phyloP scores from a whole-genome alignment of 2,888 invertebrate species.

The Limenitis camilla region DNA sequence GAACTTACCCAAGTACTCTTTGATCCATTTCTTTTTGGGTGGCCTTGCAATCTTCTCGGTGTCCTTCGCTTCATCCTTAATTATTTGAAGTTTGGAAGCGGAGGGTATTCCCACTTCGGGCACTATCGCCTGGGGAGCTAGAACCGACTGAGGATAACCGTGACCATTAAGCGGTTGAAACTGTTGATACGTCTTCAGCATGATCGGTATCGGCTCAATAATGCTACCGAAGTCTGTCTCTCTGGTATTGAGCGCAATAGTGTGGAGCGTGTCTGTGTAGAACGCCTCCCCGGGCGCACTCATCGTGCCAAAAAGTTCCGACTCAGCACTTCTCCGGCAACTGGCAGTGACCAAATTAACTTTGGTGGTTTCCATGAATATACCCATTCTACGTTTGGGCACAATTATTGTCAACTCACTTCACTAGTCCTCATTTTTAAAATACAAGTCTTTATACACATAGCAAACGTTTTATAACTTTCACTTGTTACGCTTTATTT shows the following conservation, averaged over 20 bases:
- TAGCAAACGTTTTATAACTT: neutral
- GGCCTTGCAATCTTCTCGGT: conserved; percentile 53
- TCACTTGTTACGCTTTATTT: neutral
- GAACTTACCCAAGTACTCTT: conserved; percentile 77
- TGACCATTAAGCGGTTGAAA: conserved; percentile 45
- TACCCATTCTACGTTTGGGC: conserved; percentile 67
- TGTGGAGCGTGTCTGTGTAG: conserved; percentile 54
- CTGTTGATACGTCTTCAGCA: conserved; percentile 54
- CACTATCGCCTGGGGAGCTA: conserved; percentile 36
- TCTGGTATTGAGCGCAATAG: conserved; percentile 59
- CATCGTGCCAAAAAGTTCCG: conserved; percentile 55
- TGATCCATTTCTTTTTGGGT: conserved; percentile 85
- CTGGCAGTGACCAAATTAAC: conserved; percentile 59
- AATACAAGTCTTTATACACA: conserved; percentile 5
- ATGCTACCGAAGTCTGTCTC: conserved; percentile 63
- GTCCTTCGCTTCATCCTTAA: conserved; percentile 42
- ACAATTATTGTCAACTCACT: conserved; percentile 40
- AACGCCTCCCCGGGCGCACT: conserved; percentile 48
- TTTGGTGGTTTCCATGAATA: conserved; percentile 67
- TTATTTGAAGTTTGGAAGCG: conserved; percentile 38
- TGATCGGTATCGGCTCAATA: conserved; percentile 59
- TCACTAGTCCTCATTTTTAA: conserved; percentile 39
- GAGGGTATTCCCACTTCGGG: conserved; percentile 39
- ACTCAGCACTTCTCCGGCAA: conserved; percentile 45
- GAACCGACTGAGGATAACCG: conserved; percentile 34